These are phyloP conservation scores for Gymnobelideus leadbeateri DNA, from an alignment of 2,113 vertebrate genomes.

Conservation along the genomic window DNA sequence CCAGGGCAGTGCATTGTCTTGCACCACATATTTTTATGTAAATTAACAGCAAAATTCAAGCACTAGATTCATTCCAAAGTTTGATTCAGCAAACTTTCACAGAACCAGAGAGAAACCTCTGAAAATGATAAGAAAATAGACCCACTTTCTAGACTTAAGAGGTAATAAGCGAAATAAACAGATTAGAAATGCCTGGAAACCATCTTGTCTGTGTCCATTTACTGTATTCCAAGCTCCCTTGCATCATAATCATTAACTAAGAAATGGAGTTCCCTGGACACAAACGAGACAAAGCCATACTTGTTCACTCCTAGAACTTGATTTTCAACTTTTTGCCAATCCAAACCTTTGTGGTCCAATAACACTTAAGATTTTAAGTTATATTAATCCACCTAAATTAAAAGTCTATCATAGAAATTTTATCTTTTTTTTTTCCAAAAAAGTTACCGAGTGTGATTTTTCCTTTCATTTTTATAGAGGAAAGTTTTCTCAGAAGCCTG, in stretches of 20 bases:
- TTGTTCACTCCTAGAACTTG: not conserved
- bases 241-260: not conserved
- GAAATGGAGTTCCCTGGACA: not conserved
- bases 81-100: constrained; percentile 3
- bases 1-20: not conserved
- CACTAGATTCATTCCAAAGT: not conserved
- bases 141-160: not conserved
- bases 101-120: not conserved
- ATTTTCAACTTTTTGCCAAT: not conserved
- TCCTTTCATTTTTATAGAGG: not conserved
- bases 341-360: not conserved
- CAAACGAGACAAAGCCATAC: not conserved
- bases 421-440: not conserved
- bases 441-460: not conserved
- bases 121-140: not conserved
- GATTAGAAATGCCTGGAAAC: constrained; percentile 1
- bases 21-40: not conserved
- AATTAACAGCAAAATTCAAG: constrained; percentile 11
- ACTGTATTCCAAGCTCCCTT: not conserved
- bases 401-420: not conserved
- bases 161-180: not conserved
- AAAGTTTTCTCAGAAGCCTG: constrained; percentile 10
- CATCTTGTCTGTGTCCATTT: not conserved
- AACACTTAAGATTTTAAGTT: constrained; percentile 13
- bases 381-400: not conserved